Evolutionary conservation across 2,888 invertebrate genomes (phyloP), one percentile per base, ranked within the genome.

Genomic region (Cynaeus angustus): DNA sequence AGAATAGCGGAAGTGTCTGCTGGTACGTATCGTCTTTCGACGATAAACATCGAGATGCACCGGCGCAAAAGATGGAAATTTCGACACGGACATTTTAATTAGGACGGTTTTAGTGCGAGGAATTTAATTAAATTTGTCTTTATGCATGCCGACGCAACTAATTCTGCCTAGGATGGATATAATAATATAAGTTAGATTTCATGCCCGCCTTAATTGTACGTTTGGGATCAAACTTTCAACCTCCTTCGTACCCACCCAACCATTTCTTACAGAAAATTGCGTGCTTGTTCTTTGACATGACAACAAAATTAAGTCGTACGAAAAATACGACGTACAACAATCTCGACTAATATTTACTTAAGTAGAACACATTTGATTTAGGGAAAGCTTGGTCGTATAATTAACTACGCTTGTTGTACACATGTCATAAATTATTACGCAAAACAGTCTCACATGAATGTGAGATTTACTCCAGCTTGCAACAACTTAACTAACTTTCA

Each of bases 41-140:
- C 45, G 70, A 70, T 66, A 70, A 70, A 70, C 61, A 70, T 61
- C 41, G 53, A 55, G 56, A 56, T 56, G 66, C 66, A 64, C 66
- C 59, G 45, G 3, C 56, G 43, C 10, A 62, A 66, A 14, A 46
- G 43, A 65, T 58, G 56, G 64, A 69, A 66, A 70, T 70, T 70
- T 70, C 70, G 61, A 66, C 70, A 61, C 70, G 70, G 70, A 66
- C 70, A 66, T 70, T 70, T 70, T 70, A 70, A 70, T 70, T 70
- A 70, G 70, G 70, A 70, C 70, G 66, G 70, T 70, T 70, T 66
- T 70, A 70, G 46, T 61, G 70, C 66, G 59, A 59, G 70, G 70
- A 70, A 70, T 70, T 70, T 70, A 70, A 70, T 70, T 70, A 70
- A 70, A 66, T 70, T 70, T 70, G 70, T 70, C 70, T 70, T 70